Evolutionary conservation across 2,888 invertebrate species (phyloP).

Genomic region (Chelonus formosanus): DNA sequence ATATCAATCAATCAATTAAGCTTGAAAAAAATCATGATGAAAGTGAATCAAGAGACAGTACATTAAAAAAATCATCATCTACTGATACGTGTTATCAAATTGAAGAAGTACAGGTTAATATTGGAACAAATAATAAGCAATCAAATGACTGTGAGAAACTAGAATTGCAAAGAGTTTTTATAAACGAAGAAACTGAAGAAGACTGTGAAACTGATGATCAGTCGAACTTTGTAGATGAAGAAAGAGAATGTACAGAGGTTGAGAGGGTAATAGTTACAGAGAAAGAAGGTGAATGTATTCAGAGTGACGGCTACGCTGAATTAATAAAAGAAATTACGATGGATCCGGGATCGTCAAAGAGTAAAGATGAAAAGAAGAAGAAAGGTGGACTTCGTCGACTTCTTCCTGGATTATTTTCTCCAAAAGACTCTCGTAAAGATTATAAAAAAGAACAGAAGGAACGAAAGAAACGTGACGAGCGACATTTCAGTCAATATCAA

Average conservation of each 20-base stretch:
- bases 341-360: constrained; percentile 56
- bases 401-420: constrained; percentile 57
- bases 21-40: constrained; percentile 11
- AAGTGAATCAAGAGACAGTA: constrained; percentile 36
- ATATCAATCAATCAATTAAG: constrained; percentile 36
- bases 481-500: constrained; percentile 56
- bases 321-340: constrained; percentile 56
- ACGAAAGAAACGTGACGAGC: constrained; percentile 52
- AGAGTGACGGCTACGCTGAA: constrained; percentile 57
- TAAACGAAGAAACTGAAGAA: neutral
- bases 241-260: neutral
- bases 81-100: constrained; percentile 4
- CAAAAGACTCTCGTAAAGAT: constrained; percentile 58
- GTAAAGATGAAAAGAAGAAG: constrained; percentile 63
- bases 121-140: neutral
- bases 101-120: neutral
- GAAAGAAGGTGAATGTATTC: constrained; percentile 13
- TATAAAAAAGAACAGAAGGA: constrained; percentile 55
- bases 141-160: neutral
- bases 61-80: constrained; percentile 34
- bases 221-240: neutral
- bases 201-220: neutral
- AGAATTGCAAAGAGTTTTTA: neutral
- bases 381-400: constrained; percentile 56
- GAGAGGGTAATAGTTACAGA: constrained; percentile 1